Base-by-base conservation (phyloP, 1,140 invertebrate genomes). In the Ips nitidus region DNA sequence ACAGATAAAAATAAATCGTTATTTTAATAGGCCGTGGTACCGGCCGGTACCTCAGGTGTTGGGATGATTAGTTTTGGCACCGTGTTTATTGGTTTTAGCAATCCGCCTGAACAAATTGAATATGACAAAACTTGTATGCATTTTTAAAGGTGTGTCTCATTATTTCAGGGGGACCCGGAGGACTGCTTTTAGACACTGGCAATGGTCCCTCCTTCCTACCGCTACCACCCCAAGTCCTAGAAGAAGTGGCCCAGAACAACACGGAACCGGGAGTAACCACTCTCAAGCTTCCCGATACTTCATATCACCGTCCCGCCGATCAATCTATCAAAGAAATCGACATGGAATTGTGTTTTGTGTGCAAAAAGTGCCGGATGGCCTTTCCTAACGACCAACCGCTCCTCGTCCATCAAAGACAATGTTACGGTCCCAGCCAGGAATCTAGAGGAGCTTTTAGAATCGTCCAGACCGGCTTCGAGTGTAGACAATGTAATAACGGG, bases 281-380 rank as follows among this genome's bases (percentile, higher is more conserved):
- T 8, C 81, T 89, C 22, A 83, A 87, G 57, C 78, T 89, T 6
- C 86, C 87, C 38, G 84, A 86, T n/a, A 40, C 45, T 2, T 75
- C 62, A 81, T 82, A n/a, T 72, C 81, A 22, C 47, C 66, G 69
- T 41, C 73, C 75, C 22, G 52, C 64, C 7, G 78, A 80, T 80
- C 81, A 69, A 40, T 78, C 75, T 73, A 80, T 72, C 71, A 77
- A 85, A 66, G 87, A 91, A 71, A 80, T 88, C 1, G 90, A 92
- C 75, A 85, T 89, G 52, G 93, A 94, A 77, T 84, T 92, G 36
- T 93, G 91, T 73, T 90, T 91, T 82, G 90, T 94, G 60, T 94
- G 92, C 84, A 92, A 92, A 77, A 90, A 92, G 76, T 94, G 92
- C 80, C 90, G 92, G 63, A 86, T 92, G 56, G 92, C 92, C 2